These are phyloP conservation scores for Acanthopagrus latus DNA, from an alignment of 2,797 vertebrate species.

Conservation along the genomic window DNA sequence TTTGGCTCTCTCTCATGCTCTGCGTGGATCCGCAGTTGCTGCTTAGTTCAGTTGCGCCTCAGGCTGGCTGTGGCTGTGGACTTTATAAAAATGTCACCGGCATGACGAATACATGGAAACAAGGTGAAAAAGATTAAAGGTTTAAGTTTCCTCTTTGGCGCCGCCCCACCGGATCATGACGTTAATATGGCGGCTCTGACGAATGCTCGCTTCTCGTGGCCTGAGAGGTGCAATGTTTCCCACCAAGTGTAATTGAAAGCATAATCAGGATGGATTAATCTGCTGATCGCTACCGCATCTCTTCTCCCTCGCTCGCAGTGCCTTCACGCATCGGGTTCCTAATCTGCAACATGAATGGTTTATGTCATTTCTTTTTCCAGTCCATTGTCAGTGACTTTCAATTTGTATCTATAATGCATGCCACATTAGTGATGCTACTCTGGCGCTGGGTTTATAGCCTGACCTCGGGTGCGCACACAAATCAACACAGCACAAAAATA, in stretches of 20 bases:
- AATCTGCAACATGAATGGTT: conserved; percentile 30
- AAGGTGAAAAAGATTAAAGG: conserved; percentile 39
- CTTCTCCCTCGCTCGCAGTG: not conserved
- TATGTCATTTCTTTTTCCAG: conserved; percentile 15
- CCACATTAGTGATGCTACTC: conserved; percentile 39
- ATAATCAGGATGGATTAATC: conserved; percentile 27
- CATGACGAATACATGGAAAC: conserved; percentile 44
- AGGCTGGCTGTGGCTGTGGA: conserved; percentile 17
- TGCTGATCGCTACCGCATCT: conserved; percentile 17
- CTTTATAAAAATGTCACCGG: conserved; percentile 41
- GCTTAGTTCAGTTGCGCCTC: conserved; percentile 25
- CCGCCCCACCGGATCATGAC: conserved; percentile 12
- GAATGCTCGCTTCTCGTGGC: not conserved
- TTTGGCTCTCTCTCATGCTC: not conserved
- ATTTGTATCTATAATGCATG: conserved; percentile 28
- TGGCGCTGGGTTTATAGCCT: conserved; percentile 17
- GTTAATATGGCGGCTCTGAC: conserved; percentile 2
- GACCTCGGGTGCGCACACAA: conserved; percentile 23
- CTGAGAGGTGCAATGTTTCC: conserved; percentile 12
- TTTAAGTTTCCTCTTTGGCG: conserved; percentile 18
- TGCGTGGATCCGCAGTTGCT: conserved; percentile 6
- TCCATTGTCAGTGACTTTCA: conserved; percentile 35
- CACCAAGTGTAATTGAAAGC: conserved; percentile 15
- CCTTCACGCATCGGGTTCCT: conserved; percentile 29
- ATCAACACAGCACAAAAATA: conserved; percentile 15